phyloP scores from a whole-genome alignment of 1,140 invertebrate species.

The Penaeus chinensis region DNA sequence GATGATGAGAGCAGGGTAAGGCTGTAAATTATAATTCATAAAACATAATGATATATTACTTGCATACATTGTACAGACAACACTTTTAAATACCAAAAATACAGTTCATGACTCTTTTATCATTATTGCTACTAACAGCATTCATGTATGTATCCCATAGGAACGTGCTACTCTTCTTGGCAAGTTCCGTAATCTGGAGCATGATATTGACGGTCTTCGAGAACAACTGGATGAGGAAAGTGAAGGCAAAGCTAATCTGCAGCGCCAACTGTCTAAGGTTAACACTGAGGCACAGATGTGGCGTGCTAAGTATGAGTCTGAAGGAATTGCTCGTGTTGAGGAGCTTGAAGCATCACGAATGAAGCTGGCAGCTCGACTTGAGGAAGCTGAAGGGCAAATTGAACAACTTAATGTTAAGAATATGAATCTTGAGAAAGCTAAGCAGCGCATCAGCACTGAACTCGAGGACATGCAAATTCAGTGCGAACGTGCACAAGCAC shows the following conservation, averaged over 20 bases:
- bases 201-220: slow-evolving; percentile 70
- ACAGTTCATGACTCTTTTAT: slow-evolving; percentile 40
- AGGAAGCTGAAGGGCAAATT: slow-evolving; percentile 58
- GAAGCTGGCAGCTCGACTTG: slow-evolving; percentile 69
- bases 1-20: slow-evolving; percentile 71
- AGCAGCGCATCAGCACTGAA: slow-evolving; percentile 71
- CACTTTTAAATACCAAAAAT: too few species aligned
- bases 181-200: slow-evolving; percentile 68
- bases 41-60: too few species aligned
- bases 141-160: neutral
- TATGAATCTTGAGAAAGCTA: slow-evolving; percentile 72
- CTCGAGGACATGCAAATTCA: slow-evolving; percentile 76
- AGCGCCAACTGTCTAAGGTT: slow-evolving; percentile 68
- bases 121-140: too few species aligned
- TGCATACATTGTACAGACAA: too few species aligned
- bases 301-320: slow-evolving; percentile 52
- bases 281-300: slow-evolving; percentile 55
- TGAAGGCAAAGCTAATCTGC: slow-evolving; percentile 71
- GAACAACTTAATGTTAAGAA: slow-evolving; percentile 55
- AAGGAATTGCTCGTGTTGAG: slow-evolving; percentile 67
- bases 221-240: slow-evolving; percentile 73
- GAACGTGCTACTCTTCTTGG: slow-evolving; percentile 56
- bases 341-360: slow-evolving; percentile 70
- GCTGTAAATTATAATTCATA: neutral
- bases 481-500: slow-evolving; percentile 56